A percentile compares a stretch with the other conserved stretches of the same genome.
These are phyloP conservation scores for Protodeltote pygarga DNA, from an alignment of 2,888 invertebrate species.

Conservation along the genomic window DNA sequence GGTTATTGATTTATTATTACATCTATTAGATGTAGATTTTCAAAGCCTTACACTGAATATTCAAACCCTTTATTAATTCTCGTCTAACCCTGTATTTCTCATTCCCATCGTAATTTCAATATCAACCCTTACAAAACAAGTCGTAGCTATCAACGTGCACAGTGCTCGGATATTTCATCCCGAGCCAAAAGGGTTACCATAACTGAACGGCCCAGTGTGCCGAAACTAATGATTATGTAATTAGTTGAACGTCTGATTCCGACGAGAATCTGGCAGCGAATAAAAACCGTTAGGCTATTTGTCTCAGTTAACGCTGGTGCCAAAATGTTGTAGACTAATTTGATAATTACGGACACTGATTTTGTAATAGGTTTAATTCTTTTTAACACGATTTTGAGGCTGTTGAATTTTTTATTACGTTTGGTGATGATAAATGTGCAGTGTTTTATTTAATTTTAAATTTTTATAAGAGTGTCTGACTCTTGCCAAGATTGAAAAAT, in stretches of 20 bases:
- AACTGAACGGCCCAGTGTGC: constrained; percentile 62
- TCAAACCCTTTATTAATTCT: constrained; percentile 36
- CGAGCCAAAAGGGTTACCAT: constrained; percentile 43
- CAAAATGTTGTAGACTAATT: constrained; percentile 54
- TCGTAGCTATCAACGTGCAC: constrained; percentile 39
- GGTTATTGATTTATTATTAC: no score
- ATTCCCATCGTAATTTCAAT: constrained; percentile 43
- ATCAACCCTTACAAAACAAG: constrained; percentile 40
- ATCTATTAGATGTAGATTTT: constrained; percentile 19
- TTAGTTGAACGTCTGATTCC: constrained; percentile 56
- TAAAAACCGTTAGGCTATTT: constrained; percentile 38
- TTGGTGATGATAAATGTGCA: no score
- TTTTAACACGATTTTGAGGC: background rate
- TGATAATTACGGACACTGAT: constrained; percentile 6
- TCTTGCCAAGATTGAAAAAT: no score
- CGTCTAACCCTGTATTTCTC: no score
- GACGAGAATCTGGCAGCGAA: constrained; percentile 41
- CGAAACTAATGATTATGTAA: constrained; percentile 76
- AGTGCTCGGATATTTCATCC: constrained; percentile 42
- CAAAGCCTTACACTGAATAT: constrained; percentile 29
- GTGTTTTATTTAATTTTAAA: no score
- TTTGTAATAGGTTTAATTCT: constrained; percentile 18
- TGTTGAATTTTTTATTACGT: background rate
- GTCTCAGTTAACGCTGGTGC: constrained; percentile 43
- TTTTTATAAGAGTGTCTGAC: no score